A percentile compares a stretch with the other conserved stretches of the same genome.
Conservation (phyloP, 2,113 vertebrate species). For the Coracopsis vasa region DNA sequence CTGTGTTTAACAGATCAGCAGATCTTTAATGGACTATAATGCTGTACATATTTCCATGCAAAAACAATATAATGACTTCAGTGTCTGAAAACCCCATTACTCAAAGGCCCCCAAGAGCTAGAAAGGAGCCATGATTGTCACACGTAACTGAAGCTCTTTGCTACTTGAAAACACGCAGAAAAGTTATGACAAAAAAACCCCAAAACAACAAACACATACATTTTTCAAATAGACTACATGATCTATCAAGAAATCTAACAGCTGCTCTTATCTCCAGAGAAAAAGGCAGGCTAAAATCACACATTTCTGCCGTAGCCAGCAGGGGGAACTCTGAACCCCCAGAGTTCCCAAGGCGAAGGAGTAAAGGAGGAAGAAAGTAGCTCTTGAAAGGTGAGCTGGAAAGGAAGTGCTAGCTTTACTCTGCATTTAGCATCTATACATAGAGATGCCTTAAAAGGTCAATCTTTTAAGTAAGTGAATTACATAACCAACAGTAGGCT, state of each 20-base stretch:
- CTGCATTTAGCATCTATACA: neutral
- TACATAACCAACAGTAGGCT: neutral
- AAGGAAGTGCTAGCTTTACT: neutral
- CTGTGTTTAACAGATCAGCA: neutral
- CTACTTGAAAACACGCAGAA: neutral
- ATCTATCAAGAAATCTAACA: neutral
- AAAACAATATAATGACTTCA: neutral
- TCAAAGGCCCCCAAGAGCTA: neutral
- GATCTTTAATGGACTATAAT: neutral
- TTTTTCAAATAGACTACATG: neutral
- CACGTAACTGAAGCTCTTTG: neutral
- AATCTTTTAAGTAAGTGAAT: neutral
- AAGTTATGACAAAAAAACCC: neutral
- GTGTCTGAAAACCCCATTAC: neutral
- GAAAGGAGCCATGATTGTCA: neutral
- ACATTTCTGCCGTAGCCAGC: neutral
- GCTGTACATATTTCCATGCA: neutral
- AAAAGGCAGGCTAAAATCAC: neutral
- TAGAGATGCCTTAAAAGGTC: neutral
- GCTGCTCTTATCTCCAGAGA: neutral
- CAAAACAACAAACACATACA: neutral
- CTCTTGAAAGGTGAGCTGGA: neutral
- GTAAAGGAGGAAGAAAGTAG: neutral
- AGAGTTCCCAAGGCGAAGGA: neutral
- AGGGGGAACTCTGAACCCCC: conserved; percentile 34